A percentile compares a stretch with the other conserved stretches of the same genome.
phyloP scores from a whole-genome alignment of 2,888 invertebrate species.

The Chrysolina americana region DNA sequence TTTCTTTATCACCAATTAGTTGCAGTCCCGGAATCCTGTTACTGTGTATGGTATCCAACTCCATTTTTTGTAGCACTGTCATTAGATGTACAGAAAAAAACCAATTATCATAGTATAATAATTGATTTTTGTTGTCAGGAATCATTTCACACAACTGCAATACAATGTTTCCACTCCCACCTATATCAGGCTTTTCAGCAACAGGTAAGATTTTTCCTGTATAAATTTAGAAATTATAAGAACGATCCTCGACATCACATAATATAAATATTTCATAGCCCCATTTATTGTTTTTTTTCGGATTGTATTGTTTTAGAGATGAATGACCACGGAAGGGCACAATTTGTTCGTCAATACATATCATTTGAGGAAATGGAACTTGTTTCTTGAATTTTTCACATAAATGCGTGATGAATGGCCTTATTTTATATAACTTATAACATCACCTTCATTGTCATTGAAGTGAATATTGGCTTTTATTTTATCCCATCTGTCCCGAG shows the following conservation, averaged over 20 bases:
- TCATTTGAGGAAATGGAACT: slow-evolving; percentile 5
- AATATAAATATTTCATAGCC: slow-evolving; percentile 13
- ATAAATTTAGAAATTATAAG: slow-evolving; percentile 15
- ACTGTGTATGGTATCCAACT: too few relatives aligned
- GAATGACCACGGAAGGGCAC: not conserved
- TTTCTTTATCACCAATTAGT: too few relatives aligned
- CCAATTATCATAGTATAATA: too few relatives aligned
- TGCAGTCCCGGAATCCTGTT: too few relatives aligned
- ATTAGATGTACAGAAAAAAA: too few relatives aligned
- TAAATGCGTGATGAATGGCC: slow-evolving; percentile 9
- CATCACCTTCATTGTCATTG: not conserved
- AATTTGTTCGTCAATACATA: slow-evolving; percentile 15
- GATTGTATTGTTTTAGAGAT: not conserved
- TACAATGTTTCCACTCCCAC: too few relatives aligned
- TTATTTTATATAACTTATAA: slow-evolving; percentile 17
- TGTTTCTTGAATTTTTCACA: not conserved
- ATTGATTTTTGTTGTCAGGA: too few relatives aligned
- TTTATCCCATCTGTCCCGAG: slow-evolving; percentile 20
- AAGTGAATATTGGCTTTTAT: slow-evolving; percentile 7
- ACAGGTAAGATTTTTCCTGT: slow-evolving; percentile 2
- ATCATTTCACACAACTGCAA: too few relatives aligned
- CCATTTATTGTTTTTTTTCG: not conserved
- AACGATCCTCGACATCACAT: not conserved
- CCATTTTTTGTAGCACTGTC: too few relatives aligned
- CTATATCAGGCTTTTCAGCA: slow-evolving; percentile 16